Percentiles rank a stretch among this genome's conserved stretches.
Evolutionary conservation across 2,888 invertebrate genomes (phyloP).

Genomic region (Romanomermis culicivorax): DNA sequence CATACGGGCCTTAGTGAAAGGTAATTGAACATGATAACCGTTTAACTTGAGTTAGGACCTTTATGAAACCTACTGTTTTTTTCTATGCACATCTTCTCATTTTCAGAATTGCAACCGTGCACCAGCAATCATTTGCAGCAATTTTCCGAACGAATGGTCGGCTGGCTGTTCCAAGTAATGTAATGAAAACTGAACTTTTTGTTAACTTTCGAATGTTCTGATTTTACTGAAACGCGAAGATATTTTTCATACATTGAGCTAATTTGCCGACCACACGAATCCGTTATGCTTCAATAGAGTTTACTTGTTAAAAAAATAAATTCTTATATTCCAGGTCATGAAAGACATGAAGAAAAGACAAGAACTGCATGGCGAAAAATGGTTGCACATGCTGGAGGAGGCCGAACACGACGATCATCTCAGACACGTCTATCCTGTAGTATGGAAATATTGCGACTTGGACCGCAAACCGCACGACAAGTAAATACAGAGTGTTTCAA

Average conservation of each 20-base stretch:
- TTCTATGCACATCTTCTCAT: background rate
- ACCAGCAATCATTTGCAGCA: constrained; percentile 64
- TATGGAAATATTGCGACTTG: constrained; percentile 89
- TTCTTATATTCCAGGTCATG: constrained; percentile 13
- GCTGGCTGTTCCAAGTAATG: constrained; percentile 85
- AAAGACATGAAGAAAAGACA: constrained; percentile 28
- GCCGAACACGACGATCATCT: constrained; percentile 42
- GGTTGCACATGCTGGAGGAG: constrained; percentile 62
- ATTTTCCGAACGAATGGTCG: constrained; percentile 86
- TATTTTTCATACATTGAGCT: no score
- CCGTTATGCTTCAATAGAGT: no score
- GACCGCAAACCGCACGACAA: constrained; percentile 74
- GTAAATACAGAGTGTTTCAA: constrained; percentile 29
- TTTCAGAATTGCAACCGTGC: constrained; percentile 43
- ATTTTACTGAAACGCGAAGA: background rate
- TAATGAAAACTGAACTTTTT: background rate
- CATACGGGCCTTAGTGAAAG: no score
- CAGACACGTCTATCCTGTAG: constrained; percentile 51
- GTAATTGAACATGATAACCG: no score
- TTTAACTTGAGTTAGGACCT: no score
- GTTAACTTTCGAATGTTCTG: background rate
- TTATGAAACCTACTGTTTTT: background rate
- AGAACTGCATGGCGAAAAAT: constrained; percentile 40
- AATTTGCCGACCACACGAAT: no score
- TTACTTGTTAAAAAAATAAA: background rate